Conservation (phyloP, 2,113 vertebrate species). For the Stigmatopora nigra region DNA sequence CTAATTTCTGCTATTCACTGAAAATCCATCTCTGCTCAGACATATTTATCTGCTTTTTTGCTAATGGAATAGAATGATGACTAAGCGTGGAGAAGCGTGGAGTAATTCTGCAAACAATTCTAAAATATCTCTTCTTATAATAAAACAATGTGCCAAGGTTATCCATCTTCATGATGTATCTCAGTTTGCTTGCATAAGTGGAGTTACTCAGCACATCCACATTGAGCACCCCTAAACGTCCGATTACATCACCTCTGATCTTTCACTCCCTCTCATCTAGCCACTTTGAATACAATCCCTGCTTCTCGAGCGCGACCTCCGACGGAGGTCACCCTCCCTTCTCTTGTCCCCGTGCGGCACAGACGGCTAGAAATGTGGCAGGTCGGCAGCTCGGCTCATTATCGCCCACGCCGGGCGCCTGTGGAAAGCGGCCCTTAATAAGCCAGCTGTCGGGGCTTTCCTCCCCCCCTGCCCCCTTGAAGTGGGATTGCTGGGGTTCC, state of each 20-base stretch:
- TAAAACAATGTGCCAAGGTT: neutral
- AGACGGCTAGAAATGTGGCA: conserved; percentile 51
- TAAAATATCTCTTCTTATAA: neutral
- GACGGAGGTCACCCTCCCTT: conserved; percentile 28
- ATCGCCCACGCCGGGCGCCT: conserved; percentile 50
- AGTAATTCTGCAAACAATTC: neutral
- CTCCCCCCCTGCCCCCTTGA: conserved; percentile 8
- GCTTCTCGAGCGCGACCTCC: conserved; percentile 32
- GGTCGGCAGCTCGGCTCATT: conserved; percentile 57
- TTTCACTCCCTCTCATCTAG: conserved; percentile 27
- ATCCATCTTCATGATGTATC: neutral
- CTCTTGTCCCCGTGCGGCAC: conserved; percentile 28
- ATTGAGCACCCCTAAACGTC: conserved; percentile 6
- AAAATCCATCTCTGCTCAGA: neutral
- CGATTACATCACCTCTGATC: conserved; percentile 36
- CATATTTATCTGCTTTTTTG: too few species aligned
- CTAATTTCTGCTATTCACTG: neutral
- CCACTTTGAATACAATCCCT: conserved; percentile 28
- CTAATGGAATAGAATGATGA: too few species aligned
- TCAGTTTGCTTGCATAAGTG: neutral
- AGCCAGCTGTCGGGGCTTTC: conserved; percentile 37
- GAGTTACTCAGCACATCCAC: conserved; percentile 21
- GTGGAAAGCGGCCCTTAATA: conserved; percentile 24
- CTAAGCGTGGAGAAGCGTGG: neutral
- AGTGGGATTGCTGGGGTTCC: conserved; percentile 14